These are phyloP conservation scores for Nematolebias whitei DNA, from an alignment of 2,113 vertebrate species.

Conservation along the genomic window DNA sequence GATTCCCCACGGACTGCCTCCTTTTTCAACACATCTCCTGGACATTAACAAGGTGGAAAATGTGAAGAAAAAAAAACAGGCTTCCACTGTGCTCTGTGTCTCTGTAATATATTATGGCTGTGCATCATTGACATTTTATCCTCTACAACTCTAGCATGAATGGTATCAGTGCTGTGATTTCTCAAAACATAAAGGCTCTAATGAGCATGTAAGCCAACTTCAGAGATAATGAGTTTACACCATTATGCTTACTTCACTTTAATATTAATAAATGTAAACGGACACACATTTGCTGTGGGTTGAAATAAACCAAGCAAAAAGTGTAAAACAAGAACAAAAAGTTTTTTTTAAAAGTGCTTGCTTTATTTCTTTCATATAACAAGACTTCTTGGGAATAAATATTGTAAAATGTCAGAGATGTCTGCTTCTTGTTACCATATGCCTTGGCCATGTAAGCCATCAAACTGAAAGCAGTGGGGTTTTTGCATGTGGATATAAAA, in stretches of 20 bases:
- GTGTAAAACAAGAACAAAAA: no score
- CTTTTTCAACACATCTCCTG: slow-evolving; percentile 46
- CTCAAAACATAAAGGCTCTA: slow-evolving; percentile 32
- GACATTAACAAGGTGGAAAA: slow-evolving; percentile 64
- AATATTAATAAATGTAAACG: slow-evolving; percentile 2
- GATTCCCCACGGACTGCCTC: slow-evolving; percentile 55
- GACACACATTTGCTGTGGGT: background rate
- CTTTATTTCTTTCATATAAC: no score
- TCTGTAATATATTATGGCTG: slow-evolving; percentile 57
- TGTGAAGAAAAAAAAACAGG: slow-evolving; percentile 29
- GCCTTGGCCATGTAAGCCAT: no score
- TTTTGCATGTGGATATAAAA: no score
- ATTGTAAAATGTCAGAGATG: no score
- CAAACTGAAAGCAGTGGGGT: no score
- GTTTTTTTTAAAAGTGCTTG: no score
- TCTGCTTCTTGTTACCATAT: no score
- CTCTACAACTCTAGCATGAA: slow-evolving; percentile 17
- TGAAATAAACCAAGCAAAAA: background rate
- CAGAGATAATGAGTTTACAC: background rate
- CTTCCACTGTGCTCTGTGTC: slow-evolving; percentile 41
- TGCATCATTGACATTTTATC: slow-evolving; percentile 57
- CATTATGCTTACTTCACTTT: background rate
- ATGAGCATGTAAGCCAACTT: slow-evolving; percentile 26
- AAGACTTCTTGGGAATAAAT: no score
- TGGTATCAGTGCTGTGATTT: slow-evolving; percentile 15